phyloP scores from a whole-genome alignment of 1,140 invertebrate genomes.

The Apolygus lucorum region DNA sequence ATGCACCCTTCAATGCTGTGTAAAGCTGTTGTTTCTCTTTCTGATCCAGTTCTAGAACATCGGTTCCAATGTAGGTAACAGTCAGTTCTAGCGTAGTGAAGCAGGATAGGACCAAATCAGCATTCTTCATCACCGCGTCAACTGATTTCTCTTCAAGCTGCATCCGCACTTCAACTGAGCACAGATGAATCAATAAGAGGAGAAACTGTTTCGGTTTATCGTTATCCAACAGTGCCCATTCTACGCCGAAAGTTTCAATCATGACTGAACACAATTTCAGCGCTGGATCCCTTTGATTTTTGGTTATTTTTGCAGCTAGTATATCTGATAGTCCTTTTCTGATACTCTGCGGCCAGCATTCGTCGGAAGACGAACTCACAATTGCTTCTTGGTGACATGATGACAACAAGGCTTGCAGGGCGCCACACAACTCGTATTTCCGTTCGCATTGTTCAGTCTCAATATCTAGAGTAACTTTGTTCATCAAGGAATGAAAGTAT shows the following conservation, averaged over 20 bases:
- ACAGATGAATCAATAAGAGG: constrained; percentile 71
- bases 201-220: constrained; percentile 74
- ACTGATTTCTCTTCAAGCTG: constrained; percentile 72
- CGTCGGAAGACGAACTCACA: constrained; percentile 9
- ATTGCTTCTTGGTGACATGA: constrained; percentile 47
- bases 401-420: constrained; percentile 62
- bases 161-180: constrained; percentile 87
- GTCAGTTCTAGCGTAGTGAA: constrained; percentile 75
- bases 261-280: constrained; percentile 70
- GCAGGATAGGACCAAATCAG: constrained; percentile 68
- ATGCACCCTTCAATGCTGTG: constrained; percentile 81
- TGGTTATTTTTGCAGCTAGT: constrained; percentile 73
- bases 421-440: constrained; percentile 75
- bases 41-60: constrained; percentile 72
- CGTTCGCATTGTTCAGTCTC: constrained; percentile 74
- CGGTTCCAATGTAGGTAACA: constrained; percentile 68
- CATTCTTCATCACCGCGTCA: constrained; percentile 63
- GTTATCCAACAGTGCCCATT: constrained; percentile 69
- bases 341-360: constrained; percentile 65
- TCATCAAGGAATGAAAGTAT: constrained; percentile 70
- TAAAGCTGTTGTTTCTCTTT: constrained; percentile 85
- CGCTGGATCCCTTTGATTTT: constrained; percentile 77
- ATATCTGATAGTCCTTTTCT: constrained; percentile 71
- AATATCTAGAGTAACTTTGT: constrained; percentile 76
- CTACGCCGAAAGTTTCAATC: constrained; percentile 70